Percentiles rank a stretch among this genome's conserved stretches.
Evolutionary conservation across 2,797 vertebrate species (phyloP).

Genomic region (Acanthis flammea): DNA sequence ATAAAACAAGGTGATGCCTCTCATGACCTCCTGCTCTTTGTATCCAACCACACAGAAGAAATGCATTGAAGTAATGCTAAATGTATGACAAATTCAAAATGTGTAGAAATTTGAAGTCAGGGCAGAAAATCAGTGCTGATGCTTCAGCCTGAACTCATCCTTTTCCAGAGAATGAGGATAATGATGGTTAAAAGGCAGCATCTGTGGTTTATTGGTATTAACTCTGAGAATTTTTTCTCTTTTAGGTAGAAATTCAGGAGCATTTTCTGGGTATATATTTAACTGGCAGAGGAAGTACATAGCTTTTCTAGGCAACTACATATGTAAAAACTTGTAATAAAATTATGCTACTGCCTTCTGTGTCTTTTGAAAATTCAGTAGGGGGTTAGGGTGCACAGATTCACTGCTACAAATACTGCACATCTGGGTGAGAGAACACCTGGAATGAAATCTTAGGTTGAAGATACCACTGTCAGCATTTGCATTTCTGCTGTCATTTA

Average conservation of each 20-base stretch:
- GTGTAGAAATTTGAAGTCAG: background rate
- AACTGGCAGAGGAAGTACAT: background rate
- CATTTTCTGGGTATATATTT: background rate
- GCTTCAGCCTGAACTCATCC: background rate
- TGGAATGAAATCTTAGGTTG: background rate
- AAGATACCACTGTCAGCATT: background rate
- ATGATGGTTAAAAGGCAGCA: background rate
- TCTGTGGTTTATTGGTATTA: background rate
- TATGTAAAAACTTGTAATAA: background rate
- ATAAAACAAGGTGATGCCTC: conserved; percentile 58
- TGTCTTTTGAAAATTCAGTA: background rate
- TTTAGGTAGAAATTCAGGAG: background rate
- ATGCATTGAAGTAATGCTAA: conserved; percentile 1
- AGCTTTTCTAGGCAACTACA: background rate
- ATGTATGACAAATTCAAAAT: conserved; percentile 14
- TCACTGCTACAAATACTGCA: background rate
- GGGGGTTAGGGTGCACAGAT: background rate
- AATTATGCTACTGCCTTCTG: background rate
- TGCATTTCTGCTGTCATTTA: background rate
- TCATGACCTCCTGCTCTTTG: conserved; percentile 47
- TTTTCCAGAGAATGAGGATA: background rate
- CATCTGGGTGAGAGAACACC: background rate
- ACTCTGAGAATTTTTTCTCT: background rate
- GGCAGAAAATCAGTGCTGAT: conserved; percentile 11
- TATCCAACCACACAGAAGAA: conserved; percentile 43